phyloP scores from a whole-genome alignment of 1,140 invertebrate species.

The Bursaphelenchus mucronatus region DNA sequence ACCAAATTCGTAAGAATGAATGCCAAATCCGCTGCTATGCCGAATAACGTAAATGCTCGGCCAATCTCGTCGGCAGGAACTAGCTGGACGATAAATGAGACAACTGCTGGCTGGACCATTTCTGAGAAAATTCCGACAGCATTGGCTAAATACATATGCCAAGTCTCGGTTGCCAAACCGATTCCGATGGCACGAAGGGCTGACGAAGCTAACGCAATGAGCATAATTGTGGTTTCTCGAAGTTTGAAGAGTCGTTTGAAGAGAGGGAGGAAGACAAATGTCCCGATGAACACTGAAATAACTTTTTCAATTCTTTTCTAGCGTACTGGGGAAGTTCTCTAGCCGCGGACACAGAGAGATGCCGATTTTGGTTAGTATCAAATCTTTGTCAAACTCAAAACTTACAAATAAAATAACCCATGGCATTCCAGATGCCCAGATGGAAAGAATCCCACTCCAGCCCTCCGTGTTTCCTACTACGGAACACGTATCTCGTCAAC shows the following conservation, averaged over 20 bases:
- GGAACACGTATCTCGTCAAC: slow-evolving; percentile 46
- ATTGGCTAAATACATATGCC: slow-evolving; percentile 45
- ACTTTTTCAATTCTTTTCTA: slow-evolving; percentile 7
- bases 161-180: slow-evolving; percentile 32
- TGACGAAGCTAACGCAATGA: slow-evolving; percentile 36
- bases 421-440: slow-evolving; percentile 44
- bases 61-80: slow-evolving; percentile 41
- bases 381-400: not conserved
- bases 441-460: slow-evolving; percentile 37
- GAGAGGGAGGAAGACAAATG: slow-evolving; percentile 32
- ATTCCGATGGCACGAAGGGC: slow-evolving; percentile 25
- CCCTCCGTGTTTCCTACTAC: slow-evolving; percentile 25
- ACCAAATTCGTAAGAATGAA: slow-evolving; percentile 43
- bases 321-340: not conserved
- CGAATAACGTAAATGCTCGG: slow-evolving; percentile 44
- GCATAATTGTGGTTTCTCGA: slow-evolving; percentile 43
- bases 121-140: slow-evolving; percentile 40
- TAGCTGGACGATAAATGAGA: slow-evolving; percentile 47
- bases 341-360: slow-evolving; percentile 2
- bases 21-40: slow-evolving; percentile 41
- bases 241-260: slow-evolving; percentile 39
- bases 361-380: not conserved
- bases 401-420: slow-evolving; percentile 38
- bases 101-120: slow-evolving; percentile 42
- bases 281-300: slow-evolving; percentile 43